phyloP scores from a whole-genome alignment of 1,140 invertebrate species.

The Drosophila azteca region DNA sequence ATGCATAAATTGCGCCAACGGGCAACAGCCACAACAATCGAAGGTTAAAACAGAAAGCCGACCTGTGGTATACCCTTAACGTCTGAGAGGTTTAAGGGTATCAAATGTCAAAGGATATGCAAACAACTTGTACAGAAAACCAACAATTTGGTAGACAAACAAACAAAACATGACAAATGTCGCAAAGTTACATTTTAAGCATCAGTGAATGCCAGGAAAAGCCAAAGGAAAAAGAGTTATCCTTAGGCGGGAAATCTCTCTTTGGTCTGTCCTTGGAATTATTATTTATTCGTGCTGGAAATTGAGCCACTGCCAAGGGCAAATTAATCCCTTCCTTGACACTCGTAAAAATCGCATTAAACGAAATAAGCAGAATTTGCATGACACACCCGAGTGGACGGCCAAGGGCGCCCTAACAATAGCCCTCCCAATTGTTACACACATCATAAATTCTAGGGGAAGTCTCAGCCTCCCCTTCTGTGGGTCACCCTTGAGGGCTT shows the following conservation, averaged over 20 bases:
- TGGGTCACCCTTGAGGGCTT: conserved; percentile 41
- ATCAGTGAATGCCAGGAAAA: conserved; percentile 5
- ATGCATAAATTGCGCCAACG: conserved; percentile 60
- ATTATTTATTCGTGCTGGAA: conserved; percentile 37
- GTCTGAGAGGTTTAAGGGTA: too few species aligned
- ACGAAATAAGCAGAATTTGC: conserved; percentile 72
- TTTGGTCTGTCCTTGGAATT: neutral
- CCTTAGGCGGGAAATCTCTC: too few species aligned
- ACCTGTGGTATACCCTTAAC: too few species aligned
- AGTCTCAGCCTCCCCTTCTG: too few species aligned
- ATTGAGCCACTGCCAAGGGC: conserved; percentile 58
- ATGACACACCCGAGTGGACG: conserved; percentile 57
- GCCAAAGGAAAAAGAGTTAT: conserved; percentile 5
- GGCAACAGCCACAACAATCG: neutral
- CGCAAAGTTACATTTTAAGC: conserved; percentile 56
- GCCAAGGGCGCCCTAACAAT: conserved; percentile 49
- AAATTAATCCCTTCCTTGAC: conserved; percentile 44
- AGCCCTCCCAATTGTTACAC: conserved; percentile 72
- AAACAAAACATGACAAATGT: conserved; percentile 74
- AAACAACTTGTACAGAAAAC: conserved; percentile 11
- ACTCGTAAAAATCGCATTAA: conserved; percentile 72
- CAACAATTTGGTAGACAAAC: conserved; percentile 10
- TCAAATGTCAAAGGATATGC: too few species aligned
- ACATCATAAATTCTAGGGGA: conserved; percentile 82
- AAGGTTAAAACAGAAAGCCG: too few species aligned